Evolutionary conservation across 2,888 invertebrate genomes (phyloP).

Genomic region (Phalera bucephala): DNA sequence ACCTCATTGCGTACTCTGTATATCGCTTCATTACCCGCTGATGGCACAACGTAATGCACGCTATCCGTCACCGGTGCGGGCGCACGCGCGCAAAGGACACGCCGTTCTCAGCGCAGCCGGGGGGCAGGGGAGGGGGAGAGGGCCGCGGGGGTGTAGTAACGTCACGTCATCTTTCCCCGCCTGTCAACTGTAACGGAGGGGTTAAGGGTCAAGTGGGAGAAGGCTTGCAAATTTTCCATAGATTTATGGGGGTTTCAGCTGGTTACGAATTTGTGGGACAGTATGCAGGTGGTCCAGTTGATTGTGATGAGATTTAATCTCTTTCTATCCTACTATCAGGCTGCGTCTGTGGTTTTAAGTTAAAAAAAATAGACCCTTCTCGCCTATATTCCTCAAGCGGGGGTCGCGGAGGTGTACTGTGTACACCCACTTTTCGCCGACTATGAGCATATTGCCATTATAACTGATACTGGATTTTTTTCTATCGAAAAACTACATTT

Average conservation of each 20-base stretch:
- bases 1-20: slow-evolving; percentile 28
- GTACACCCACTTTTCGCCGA: too few relatives aligned
- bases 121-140: slow-evolving; percentile 19
- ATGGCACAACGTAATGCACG: slow-evolving; percentile 64
- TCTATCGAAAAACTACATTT: too few relatives aligned
- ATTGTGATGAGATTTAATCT: too few relatives aligned
- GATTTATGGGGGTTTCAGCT: neutral
- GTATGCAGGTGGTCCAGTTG: neutral
- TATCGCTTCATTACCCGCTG: slow-evolving; percentile 57
- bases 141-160: slow-evolving; percentile 40
- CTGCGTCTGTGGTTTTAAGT: too few relatives aligned
- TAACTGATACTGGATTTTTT: too few relatives aligned
- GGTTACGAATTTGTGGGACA: neutral
- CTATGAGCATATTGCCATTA: too few relatives aligned
- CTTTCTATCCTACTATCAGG: too few relatives aligned
- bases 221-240: neutral
- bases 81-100: slow-evolving; percentile 61
- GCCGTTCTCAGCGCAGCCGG: slow-evolving; percentile 60
- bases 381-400: too few relatives aligned
- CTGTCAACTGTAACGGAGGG: slow-evolving; percentile 38
- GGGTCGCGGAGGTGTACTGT: too few relatives aligned
- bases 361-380: too few relatives aligned
- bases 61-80: slow-evolving; percentile 63
- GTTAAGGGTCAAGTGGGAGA: slow-evolving; percentile 31
- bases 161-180: slow-evolving; percentile 45